Conservation (phyloP, 2,888 invertebrate species). For the Cerastis rubricosa region DNA sequence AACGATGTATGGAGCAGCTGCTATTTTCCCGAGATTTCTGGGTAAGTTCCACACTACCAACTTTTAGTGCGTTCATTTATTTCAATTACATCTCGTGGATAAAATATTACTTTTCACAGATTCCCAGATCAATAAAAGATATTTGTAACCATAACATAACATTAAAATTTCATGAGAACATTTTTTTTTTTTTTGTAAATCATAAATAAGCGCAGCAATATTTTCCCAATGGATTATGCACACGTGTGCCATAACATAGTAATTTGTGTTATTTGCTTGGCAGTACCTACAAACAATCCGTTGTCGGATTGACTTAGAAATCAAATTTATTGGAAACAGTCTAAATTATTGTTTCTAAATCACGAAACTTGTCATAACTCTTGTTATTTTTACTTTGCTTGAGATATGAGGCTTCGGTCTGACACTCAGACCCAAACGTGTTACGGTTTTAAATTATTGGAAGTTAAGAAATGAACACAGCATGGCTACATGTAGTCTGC, state of each 20-base stretch:
- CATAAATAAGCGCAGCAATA: conserved; percentile 15
- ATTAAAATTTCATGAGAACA: background rate
- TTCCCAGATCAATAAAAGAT: background rate
- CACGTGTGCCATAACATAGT: conserved; percentile 22
- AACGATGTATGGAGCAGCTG: too few relatives aligned
- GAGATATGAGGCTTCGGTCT: background rate
- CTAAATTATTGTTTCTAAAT: conserved; percentile 38
- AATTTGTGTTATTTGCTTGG: conserved; percentile 35
- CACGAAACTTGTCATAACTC: conserved; percentile 17
- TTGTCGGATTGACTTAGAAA: conserved; percentile 39
- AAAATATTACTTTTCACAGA: background rate
- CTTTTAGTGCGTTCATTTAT: background rate
- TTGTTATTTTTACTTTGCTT: conserved; percentile 15
- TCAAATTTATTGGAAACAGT: conserved; percentile 33
- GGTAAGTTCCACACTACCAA: background rate
- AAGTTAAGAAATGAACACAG: background rate
- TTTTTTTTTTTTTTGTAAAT: background rate
- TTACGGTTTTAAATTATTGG: background rate
- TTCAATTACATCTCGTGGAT: background rate
- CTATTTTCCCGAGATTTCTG: background rate
- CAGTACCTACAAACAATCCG: conserved; percentile 17
- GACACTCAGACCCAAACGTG: background rate
- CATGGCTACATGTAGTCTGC: too few relatives aligned
- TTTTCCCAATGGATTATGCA: conserved; percentile 20
- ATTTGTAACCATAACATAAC: background rate